These are phyloP conservation scores for Drosophila kurseongensis DNA, from an alignment of 1,140 invertebrate genomes.

Conservation along the genomic window DNA sequence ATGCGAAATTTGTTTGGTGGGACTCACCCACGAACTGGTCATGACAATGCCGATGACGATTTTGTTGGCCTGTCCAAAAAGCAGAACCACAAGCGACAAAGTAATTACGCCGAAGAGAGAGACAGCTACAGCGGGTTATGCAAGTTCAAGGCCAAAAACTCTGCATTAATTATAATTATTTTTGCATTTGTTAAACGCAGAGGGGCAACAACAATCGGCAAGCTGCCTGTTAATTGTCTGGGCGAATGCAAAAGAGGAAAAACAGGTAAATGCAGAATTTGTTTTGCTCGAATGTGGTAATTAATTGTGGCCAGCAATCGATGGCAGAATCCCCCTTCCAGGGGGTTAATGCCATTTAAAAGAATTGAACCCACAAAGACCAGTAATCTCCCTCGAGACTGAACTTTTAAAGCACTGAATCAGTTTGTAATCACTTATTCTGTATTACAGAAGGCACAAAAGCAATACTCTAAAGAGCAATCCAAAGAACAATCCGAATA, in stretches of 20 bases:
- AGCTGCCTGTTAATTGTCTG: slow-evolving; percentile 68
- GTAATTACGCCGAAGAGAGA: slow-evolving; percentile 63
- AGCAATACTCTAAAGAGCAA: too few species aligned
- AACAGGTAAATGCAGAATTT: slow-evolving; percentile 79
- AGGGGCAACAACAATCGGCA: slow-evolving; percentile 30
- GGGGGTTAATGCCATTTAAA: slow-evolving; percentile 50
- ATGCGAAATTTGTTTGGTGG: slow-evolving; percentile 52
- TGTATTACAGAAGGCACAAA: too few species aligned
- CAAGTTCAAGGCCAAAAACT: slow-evolving; percentile 79
- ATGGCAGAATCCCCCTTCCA: slow-evolving; percentile 24
- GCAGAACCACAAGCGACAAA: slow-evolving; percentile 49
- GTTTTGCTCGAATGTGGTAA: slow-evolving; percentile 53
- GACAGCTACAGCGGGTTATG: slow-evolving; percentile 61
- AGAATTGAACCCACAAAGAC: slow-evolving; percentile 1
- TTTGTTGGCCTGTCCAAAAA: slow-evolving; percentile 58
- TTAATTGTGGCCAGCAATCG: slow-evolving; percentile 63
- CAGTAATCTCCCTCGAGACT: neutral
- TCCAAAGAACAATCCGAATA: too few species aligned
- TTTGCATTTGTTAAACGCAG: slow-evolving; percentile 77
- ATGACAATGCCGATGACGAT: slow-evolving; percentile 46
- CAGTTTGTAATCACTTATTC: too few species aligned
- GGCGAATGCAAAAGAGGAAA: slow-evolving; percentile 73
- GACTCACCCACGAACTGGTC: slow-evolving; percentile 48
- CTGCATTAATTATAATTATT: slow-evolving; percentile 82
- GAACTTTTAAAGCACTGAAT: too few species aligned